A percentile compares a stretch with the other conserved stretches of the same genome.
These are phyloP conservation scores for Boulengeromyrus knoepffleri DNA, from an alignment of 2,113 vertebrate genomes.

Conservation along the genomic window DNA sequence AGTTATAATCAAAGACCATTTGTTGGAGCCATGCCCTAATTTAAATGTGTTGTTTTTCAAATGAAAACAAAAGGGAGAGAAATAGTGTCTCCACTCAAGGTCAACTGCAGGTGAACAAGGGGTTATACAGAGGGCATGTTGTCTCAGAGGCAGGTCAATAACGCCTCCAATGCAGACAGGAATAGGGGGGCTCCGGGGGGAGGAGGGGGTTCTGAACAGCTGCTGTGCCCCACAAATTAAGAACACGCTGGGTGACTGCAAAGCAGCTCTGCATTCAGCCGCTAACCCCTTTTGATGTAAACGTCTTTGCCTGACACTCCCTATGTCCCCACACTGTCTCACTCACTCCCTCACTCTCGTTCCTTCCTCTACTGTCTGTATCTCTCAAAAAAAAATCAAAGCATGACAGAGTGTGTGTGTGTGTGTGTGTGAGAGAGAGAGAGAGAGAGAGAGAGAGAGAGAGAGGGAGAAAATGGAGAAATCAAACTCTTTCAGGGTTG, in stretches of 20 bases:
- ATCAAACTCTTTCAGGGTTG: conserved; percentile 96
- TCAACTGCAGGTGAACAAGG: conserved; percentile 94
- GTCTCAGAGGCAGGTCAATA: conserved; percentile 92
- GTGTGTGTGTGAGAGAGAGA: conserved; percentile 19
- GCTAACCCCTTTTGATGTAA: conserved; percentile 98
- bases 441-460: conserved; percentile 25
- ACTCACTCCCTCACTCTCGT: conserved; percentile 14
- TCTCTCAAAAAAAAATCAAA: conserved; percentile 45
- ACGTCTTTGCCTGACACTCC: conserved; percentile 93
- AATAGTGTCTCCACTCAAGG: conserved; percentile 74
- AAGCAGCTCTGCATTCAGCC: conserved; percentile 89
- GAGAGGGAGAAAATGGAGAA: conserved; percentile 67
- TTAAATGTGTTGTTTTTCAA: conserved; percentile 50
- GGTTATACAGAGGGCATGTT: conserved; percentile 86
- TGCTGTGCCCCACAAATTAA: conserved; percentile 75
- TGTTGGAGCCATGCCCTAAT: conserved; percentile 61
- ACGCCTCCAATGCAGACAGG: conserved; percentile 73
- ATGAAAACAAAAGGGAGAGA: conserved; percentile 14
- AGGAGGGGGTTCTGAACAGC: conserved; percentile 54
- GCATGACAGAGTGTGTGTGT: conserved; percentile 60
- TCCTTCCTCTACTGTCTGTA: conserved; percentile 49
- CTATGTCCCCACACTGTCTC: conserved; percentile 70
- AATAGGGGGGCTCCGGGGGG: conserved; percentile 51
- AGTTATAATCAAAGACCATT: conserved; percentile 74
- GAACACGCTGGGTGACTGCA: conserved; percentile 95